phyloP scores from a whole-genome alignment of 2,888 invertebrate genomes.

The Nomada lathburiana region DNA sequence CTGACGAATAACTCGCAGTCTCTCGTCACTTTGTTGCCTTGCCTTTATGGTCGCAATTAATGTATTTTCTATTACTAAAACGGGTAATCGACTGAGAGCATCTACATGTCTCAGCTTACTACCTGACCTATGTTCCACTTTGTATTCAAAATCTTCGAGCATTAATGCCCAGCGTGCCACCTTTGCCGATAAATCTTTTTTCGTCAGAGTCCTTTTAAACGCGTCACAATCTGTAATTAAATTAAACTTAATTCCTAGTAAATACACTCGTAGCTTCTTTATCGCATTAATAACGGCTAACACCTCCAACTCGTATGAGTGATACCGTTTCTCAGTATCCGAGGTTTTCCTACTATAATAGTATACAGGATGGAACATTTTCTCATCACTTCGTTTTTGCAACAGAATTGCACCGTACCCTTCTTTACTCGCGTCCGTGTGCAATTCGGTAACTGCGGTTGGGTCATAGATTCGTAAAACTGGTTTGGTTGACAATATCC shows the following conservation, averaged over 20 bases:
- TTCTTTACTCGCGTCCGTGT: neutral
- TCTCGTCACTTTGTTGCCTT: neutral
- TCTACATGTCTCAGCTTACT: neutral
- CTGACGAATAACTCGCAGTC: neutral
- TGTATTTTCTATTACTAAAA: neutral
- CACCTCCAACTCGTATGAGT: constrained; percentile 12
- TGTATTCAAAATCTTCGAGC: constrained; percentile 10
- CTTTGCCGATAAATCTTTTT: constrained; percentile 4
- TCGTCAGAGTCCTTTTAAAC: neutral
- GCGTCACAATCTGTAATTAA: neutral
- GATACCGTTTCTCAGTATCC: neutral
- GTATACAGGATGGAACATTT: neutral
- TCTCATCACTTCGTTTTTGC: neutral
- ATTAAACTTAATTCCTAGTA: neutral
- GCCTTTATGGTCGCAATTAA: neutral
- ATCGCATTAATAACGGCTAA: neutral
- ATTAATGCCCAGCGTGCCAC: constrained; percentile 11
- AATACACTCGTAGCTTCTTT: neutral
- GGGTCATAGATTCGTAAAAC: constrained; percentile 1
- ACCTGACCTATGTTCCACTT: neutral
- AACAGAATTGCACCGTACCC: neutral
- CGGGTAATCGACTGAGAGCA: neutral
- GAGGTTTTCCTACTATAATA: neutral
- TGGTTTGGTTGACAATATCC: neutral
- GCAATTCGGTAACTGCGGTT: neutral